phyloP scores from a whole-genome alignment of 2,113 vertebrate species.

The Grammatotria lemairii region DNA sequence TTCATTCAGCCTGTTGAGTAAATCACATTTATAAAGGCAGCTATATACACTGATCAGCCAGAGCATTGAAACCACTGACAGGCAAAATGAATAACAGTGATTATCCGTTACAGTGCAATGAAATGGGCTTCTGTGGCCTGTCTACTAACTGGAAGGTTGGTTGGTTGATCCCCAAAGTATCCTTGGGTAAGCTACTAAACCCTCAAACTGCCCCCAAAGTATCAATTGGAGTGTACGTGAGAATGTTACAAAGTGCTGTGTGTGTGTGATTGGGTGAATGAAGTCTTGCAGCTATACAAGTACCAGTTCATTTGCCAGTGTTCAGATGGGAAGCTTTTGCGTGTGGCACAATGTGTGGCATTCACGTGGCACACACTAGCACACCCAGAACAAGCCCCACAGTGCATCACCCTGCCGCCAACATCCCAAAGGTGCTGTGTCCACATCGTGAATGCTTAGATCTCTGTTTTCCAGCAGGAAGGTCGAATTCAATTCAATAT shows the following conservation, averaged over 20 bases:
- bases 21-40: background rate
- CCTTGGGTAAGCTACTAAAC: background rate
- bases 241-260: background rate
- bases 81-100: background rate
- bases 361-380: background rate
- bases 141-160: background rate
- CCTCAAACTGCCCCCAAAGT: background rate
- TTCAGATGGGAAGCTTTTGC: background rate
- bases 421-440: background rate
- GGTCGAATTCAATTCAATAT: background rate
- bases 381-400: background rate
- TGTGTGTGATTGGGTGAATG: background rate
- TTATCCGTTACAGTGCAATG: background rate
- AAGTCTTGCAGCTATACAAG: background rate
- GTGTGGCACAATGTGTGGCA: background rate
- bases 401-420: background rate
- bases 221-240: rapidly evolving
- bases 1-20: background rate
- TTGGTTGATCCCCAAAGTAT: background rate
- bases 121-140: background rate
- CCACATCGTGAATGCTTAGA: background rate
- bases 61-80: background rate
- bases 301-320: background rate
- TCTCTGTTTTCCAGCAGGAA: background rate
- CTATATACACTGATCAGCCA: background rate